Evolutionary conservation across 2,888 invertebrate genomes (phyloP).

Genomic region (Hirtodrosophila cameraria): DNA sequence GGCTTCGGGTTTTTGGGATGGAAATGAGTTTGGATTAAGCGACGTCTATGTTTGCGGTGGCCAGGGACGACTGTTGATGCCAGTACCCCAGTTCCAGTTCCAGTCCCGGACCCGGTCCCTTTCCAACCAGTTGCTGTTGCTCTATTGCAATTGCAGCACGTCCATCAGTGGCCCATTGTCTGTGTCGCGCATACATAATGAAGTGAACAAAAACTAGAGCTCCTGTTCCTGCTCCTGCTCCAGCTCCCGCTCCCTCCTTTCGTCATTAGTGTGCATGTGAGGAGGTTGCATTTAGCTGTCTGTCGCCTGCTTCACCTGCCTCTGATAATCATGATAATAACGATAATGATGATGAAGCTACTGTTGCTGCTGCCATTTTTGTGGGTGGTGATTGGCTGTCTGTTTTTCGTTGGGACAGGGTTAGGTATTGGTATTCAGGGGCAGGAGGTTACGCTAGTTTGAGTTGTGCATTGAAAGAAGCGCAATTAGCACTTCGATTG

Average conservation of each 20-base stretch:
- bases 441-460: neutral
- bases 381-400: constrained; percentile 60
- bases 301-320: constrained; percentile 30
- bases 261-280: constrained; percentile 19
- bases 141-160: constrained; percentile 68
- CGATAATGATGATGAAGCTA: constrained; percentile 30
- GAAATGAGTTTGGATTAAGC: constrained; percentile 4
- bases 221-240: neutral
- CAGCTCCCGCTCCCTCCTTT: constrained; percentile 7
- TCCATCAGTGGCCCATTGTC: constrained; percentile 80
- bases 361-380: constrained; percentile 37
- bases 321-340: constrained; percentile 18
- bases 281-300: constrained; percentile 34
- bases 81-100: neutral
- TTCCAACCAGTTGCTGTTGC: neutral
- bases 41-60: constrained; percentile 51
- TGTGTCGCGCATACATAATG: constrained; percentile 78
- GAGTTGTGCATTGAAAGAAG: constrained; percentile 72
- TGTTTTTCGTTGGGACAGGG: constrained; percentile 35
- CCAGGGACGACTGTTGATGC: constrained; percentile 47
- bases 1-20: neutral
- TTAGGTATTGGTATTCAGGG: neutral
- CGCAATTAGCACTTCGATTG: constrained; percentile 82
- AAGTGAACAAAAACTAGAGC: constrained; percentile 54
- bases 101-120: too few relatives aligned